These are phyloP conservation scores for Cyphomyrus plagiostoma DNA, from an alignment of 2,113 vertebrate genomes.

Conservation along the genomic window DNA sequence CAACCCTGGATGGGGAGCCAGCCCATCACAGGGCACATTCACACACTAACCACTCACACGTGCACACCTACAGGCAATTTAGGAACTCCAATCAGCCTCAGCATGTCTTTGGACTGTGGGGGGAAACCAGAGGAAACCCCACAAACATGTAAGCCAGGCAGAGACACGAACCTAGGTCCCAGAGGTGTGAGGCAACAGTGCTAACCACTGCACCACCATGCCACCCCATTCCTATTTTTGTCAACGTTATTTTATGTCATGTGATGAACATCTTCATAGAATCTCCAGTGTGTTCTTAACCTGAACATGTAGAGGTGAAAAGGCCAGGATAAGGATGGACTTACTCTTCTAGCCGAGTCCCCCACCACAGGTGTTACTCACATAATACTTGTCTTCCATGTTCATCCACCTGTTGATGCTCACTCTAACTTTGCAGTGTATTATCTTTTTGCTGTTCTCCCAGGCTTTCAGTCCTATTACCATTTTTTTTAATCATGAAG, in stretches of 20 bases:
- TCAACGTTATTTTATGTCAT: background rate
- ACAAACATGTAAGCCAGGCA: too few species aligned
- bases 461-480: background rate
- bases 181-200: too few species aligned
- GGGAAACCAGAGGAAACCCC: too few species aligned
- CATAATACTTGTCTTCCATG: background rate
- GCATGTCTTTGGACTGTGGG: too few species aligned
- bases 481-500: background rate
- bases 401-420: background rate
- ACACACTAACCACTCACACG: too few species aligned
- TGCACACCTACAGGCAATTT: too few species aligned
- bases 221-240: background rate
- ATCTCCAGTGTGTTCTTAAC: background rate
- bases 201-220: too few species aligned
- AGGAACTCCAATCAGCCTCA: too few species aligned
- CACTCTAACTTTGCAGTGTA: background rate
- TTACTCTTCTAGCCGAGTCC: background rate
- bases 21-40: too few species aligned
- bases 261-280: background rate
- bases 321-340: background rate
- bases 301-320: background rate
- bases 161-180: too few species aligned
- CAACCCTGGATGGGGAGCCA: too few species aligned
- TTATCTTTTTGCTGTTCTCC: background rate
- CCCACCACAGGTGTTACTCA: background rate